A percentile compares a stretch with the other conserved stretches of the same genome.
These are phyloP conservation scores for Polylopha cassiicola DNA, from an alignment of 2,888 invertebrate species.

Conservation along the genomic window DNA sequence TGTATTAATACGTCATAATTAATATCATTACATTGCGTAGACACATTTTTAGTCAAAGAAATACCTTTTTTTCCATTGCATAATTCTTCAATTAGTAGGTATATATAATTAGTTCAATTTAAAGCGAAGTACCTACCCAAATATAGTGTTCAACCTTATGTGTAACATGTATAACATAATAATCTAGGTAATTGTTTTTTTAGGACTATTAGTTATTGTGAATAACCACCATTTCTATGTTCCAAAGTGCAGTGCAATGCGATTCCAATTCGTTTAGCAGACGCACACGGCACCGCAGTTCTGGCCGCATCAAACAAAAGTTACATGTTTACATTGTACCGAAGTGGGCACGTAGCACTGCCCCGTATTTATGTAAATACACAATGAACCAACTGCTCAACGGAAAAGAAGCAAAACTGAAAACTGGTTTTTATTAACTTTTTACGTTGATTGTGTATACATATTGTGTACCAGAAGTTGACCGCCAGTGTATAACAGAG, in stretches of 20 bases:
- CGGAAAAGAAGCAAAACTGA: constrained; percentile 49
- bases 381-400: constrained; percentile 55
- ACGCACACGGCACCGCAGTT: constrained; percentile 3
- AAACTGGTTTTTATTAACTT: constrained; percentile 55
- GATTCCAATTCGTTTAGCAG: neutral
- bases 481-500: too few species aligned
- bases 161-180: too few species aligned
- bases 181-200: too few species aligned
- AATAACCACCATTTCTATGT: too few species aligned
- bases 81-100: neutral
- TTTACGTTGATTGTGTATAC: constrained; percentile 48
- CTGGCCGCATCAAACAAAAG: constrained; percentile 40
- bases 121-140: too few species aligned
- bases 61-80: constrained; percentile 2
- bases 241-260: constrained; percentile 2
- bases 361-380: constrained; percentile 64
- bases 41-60: neutral
- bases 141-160: too few species aligned
- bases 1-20: neutral
- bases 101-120: too few species aligned
- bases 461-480: too few species aligned
- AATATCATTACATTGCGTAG: neutral
- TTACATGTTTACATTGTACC: constrained; percentile 25
- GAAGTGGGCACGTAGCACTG: constrained; percentile 31
- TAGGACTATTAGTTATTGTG: too few species aligned